Percentiles rank a stretch among this genome's conserved stretches.
Evolutionary conservation across 2,113 vertebrate species (phyloP).

Genomic region (Cyprinus carpio): DNA sequence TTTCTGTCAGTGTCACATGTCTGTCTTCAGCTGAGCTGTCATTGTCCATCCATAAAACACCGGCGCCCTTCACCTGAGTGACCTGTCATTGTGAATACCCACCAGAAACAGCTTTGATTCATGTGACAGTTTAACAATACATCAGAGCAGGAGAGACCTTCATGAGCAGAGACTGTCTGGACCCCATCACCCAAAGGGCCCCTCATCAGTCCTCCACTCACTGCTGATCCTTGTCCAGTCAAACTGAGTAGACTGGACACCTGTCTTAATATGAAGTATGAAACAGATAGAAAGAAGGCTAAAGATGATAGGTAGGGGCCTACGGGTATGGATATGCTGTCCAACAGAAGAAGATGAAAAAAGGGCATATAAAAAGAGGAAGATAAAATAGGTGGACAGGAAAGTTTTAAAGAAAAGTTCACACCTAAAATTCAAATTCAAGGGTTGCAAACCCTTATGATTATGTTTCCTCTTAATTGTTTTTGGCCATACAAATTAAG

Average conservation of each 20-base stretch:
- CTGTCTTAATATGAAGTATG: conserved; percentile 30
- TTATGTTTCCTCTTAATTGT: too few relatives aligned
- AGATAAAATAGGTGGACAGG: too few relatives aligned
- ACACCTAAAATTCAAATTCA: background rate
- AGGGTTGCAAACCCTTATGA: too few relatives aligned
- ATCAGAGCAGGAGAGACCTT: conserved; percentile 41
- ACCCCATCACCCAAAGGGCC: conserved; percentile 46
- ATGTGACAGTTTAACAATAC: conserved; percentile 46
- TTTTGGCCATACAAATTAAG: too few relatives aligned
- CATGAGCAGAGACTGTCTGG: conserved; percentile 38
- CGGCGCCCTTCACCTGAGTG: conserved; percentile 44
- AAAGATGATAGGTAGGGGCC: background rate
- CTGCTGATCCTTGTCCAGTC: conserved; percentile 50
- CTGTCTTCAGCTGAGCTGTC: conserved; percentile 41
- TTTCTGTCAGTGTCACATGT: conserved; percentile 45
- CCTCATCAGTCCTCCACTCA: conserved; percentile 51
- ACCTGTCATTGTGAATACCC: conserved; percentile 48
- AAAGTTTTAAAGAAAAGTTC: background rate
- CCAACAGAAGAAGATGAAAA: background rate
- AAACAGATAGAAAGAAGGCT: conserved; percentile 8
- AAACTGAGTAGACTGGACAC: conserved; percentile 47
- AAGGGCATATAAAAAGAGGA: too few relatives aligned
- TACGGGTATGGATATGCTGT: background rate
- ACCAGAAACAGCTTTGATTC: conserved; percentile 29
- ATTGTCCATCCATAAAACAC: conserved; percentile 45